Conservation (phyloP, 2,113 vertebrate genomes). For the Tinamus guttatus region DNA sequence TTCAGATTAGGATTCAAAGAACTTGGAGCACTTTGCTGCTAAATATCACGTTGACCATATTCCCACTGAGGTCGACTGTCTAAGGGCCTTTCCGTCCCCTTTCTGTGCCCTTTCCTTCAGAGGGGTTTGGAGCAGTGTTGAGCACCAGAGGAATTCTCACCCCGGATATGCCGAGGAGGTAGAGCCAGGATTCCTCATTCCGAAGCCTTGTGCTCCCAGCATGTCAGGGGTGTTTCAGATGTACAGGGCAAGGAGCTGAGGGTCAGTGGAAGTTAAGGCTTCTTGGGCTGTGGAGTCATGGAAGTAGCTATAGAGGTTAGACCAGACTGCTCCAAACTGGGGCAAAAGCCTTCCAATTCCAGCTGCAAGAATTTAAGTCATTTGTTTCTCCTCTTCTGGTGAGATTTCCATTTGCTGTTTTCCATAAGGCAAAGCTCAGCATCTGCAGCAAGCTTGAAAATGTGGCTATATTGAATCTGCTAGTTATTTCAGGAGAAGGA, state of each 20-base stretch:
- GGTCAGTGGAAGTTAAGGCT: background rate
- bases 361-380: background rate
- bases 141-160: background rate
- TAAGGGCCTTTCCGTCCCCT: rapidly evolving
- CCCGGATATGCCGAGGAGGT: background rate
- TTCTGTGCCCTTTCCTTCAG: background rate
- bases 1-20: background rate
- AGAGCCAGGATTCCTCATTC: background rate
- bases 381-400: background rate
- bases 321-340: background rate
- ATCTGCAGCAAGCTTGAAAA: background rate
- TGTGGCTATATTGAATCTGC: background rate
- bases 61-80: background rate
- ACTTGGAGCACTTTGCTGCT: background rate
- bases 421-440: background rate
- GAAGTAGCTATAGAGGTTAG: background rate
- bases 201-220: background rate
- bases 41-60: background rate
- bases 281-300: background rate
- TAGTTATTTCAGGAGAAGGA: background rate
- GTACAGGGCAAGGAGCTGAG: background rate
- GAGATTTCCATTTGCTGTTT: background rate
- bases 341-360: background rate
- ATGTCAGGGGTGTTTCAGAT: background rate
- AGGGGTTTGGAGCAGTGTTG: background rate